Evolutionary conservation across 2,113 vertebrate genomes (phyloP), one percentile per base, ranked within the genome.

Genomic region (Noturus placidus): DNA sequence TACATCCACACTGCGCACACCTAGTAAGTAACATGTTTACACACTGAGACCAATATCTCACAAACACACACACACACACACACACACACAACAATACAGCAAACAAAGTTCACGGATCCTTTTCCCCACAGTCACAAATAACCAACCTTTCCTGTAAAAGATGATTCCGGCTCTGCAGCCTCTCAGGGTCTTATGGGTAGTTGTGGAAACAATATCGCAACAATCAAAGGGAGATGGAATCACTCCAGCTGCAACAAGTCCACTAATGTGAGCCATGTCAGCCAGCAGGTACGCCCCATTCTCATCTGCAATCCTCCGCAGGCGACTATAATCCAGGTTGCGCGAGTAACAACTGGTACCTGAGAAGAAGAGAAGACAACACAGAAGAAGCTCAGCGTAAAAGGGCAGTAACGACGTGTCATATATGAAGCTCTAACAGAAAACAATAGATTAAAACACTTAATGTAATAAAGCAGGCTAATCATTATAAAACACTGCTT

Each of bases 231-330:
- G 98, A 0, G 98, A 98, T 0, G 98, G 97, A 78, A 98, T 95
- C 74, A 99, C 95, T 0, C 96, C 96, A 0, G 98, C 97, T 0
- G 97, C 97, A 90, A 99, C 97, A 87, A 99, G 89, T 33, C 98
- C 98, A 0, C 98, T 99, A 92, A 99, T 97, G 92, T 99, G 98
- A 1, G 98, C 98, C 97, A 99, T 99, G 95, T 99, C 98, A 0
- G 96, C 96, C 97, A 99, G 94, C 8, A 99, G 96, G 0, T 95
- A 97, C 0, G 98, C 97, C 0, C 95, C 90, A 0, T 97, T 99
- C 91, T 96, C 95, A 0, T 96, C 93, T 0, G 98, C 97, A 0
- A 99, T 98, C 94, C 93, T 93, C 83, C 96, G 95, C 96, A 99
- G 89, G 15, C 97, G 96, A 13, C 92, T 93, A 0, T 99, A 99